Conservation (phyloP, 2,113 vertebrate genomes). For the Amphiprion percula region DNA sequence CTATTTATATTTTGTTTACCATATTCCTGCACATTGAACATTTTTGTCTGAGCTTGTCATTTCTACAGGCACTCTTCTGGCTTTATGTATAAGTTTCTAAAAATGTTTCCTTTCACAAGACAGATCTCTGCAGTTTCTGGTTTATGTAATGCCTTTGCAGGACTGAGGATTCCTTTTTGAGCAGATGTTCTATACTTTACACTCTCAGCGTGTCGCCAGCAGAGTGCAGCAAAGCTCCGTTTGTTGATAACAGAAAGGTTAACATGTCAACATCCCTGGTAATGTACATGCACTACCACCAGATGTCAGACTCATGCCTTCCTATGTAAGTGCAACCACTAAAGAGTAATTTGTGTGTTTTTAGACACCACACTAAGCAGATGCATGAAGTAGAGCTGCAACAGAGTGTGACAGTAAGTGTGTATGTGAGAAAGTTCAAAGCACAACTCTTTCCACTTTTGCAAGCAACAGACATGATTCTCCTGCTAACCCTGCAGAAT, state of each 20-base stretch:
- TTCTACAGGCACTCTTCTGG: neutral
- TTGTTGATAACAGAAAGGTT: neutral
- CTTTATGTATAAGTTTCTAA: neutral
- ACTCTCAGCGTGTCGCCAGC: conserved; percentile 14
- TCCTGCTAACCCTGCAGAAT: neutral
- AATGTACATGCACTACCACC: neutral
- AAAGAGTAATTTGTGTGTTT: neutral
- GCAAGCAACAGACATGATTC: neutral
- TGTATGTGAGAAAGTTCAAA: too few relatives aligned
- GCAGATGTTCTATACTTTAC: neutral
- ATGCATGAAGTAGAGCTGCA: neutral
- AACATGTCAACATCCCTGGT: neutral
- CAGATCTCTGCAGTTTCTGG: neutral
- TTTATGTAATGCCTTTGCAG: neutral
- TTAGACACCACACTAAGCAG: neutral
- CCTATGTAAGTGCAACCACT: neutral
- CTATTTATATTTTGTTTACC: neutral
- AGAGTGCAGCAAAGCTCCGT: conserved; percentile 51
- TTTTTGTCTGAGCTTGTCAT: neutral
- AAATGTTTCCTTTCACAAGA: neutral
- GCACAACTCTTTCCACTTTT: neutral
- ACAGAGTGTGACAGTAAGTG: neutral
- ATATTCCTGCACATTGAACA: too few relatives aligned
- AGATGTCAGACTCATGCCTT: conserved; percentile 43
- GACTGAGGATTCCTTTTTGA: neutral